These are phyloP conservation scores for Alexandromys fortis DNA, from an alignment of 2,113 vertebrate genomes.

Conservation along the genomic window DNA sequence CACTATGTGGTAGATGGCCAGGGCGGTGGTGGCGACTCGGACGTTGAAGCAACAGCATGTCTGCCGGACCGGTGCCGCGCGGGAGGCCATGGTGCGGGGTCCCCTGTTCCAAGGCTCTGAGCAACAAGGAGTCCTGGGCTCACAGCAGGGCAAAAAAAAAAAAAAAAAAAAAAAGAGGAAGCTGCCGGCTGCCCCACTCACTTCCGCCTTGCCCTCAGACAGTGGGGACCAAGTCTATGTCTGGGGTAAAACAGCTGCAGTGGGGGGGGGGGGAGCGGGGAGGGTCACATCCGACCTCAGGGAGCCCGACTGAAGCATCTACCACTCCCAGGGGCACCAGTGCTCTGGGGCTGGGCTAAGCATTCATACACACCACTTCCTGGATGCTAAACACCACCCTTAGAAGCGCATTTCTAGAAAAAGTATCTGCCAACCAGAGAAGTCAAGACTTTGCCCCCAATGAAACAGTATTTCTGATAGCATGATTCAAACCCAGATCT, in stretches of 20 bases:
- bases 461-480: background rate
- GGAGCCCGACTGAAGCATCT: background rate
- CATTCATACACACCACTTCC: accelerated
- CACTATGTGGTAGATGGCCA: slow-evolving; percentile 87
- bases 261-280: background rate
- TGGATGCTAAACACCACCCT: background rate
- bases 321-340: background rate
- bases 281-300: background rate
- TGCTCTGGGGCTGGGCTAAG: accelerated
- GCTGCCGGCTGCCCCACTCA: slow-evolving; percentile 38
- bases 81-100: slow-evolving; percentile 70
- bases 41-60: slow-evolving; percentile 84
- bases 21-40: slow-evolving; percentile 73
- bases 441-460: background rate
- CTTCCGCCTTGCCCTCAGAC: slow-evolving; percentile 85
- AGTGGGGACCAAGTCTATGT: background rate
- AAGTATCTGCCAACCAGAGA: background rate
- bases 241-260: slow-evolving; percentile 48
- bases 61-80: background rate
- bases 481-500: background rate
- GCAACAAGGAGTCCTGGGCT: background rate
- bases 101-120: slow-evolving; percentile 47
- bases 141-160: background rate
- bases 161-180: slow-evolving; percentile 60
- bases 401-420: background rate